phyloP scores from a whole-genome alignment of 2,113 vertebrate species.

The Pseudonaja textilis region DNA sequence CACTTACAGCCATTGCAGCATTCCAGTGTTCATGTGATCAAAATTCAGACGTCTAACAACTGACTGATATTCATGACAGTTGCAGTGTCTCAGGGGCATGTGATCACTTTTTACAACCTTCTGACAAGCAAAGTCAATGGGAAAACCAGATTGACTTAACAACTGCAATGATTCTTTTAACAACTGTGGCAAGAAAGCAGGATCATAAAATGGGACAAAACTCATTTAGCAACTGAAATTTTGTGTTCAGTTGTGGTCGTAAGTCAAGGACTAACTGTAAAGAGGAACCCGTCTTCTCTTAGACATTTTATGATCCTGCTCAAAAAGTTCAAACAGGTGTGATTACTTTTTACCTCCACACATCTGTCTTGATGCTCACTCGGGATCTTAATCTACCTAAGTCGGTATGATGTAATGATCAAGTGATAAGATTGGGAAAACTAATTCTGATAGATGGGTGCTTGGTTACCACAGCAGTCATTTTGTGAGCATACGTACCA shows the following conservation, averaged over 20 bases:
- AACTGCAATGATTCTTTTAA: neutral
- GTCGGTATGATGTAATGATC: neutral
- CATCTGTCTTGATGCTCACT: neutral
- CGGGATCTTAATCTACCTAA: neutral
- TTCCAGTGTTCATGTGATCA: neutral
- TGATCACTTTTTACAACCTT: neutral
- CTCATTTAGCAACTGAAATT: neutral
- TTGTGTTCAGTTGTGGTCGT: neutral
- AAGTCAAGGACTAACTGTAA: neutral
- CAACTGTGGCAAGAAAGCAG: neutral
- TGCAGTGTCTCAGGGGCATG: neutral
- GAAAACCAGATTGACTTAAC: neutral
- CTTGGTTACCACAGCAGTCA: neutral
- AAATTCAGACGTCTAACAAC: neutral
- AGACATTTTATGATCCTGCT: neutral
- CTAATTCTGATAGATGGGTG: neutral
- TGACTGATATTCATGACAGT: neutral
- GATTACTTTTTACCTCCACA: neutral
- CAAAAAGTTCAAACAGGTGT: neutral
- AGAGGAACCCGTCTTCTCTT: neutral
- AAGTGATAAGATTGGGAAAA: neutral
- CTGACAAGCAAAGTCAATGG: neutral
- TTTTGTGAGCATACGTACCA: neutral
- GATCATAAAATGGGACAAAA: neutral
- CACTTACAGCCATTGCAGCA: neutral